phyloP scores from a whole-genome alignment of 2,797 vertebrate genomes.

The Darevskia mixta region DNA sequence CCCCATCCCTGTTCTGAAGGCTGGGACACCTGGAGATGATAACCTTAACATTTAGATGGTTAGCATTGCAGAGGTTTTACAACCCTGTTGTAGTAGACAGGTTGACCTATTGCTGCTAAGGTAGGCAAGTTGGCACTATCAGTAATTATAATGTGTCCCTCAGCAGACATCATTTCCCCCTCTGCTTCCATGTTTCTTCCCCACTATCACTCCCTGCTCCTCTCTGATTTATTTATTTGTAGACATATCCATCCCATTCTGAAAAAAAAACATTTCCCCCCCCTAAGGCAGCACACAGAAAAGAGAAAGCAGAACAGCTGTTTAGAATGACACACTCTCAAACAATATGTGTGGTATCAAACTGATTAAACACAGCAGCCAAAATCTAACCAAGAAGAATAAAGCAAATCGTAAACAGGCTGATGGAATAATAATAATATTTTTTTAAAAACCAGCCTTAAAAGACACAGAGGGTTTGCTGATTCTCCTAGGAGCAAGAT shows the following conservation, averaged over 20 bases:
- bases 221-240: neutral
- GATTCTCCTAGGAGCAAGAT: neutral
- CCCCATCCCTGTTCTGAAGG: too few relatives aligned
- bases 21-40: too few relatives aligned
- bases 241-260: neutral
- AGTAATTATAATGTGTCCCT: neutral
- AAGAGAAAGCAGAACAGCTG: neutral
- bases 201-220: too few relatives aligned
- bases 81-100: neutral
- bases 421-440: neutral
- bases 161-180: neutral
- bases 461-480: neutral
- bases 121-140: neutral
- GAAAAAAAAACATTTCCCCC: neutral
- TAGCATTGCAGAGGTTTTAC: neutral
- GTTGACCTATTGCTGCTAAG: neutral
- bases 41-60: neutral
- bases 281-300: neutral
- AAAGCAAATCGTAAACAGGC: neutral
- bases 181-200: neutral
- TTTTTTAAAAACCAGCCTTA: neutral
- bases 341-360: neutral
- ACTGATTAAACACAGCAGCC: neutral
- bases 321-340: neutral
- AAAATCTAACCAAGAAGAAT: neutral